Evolutionary conservation across 2,888 invertebrate species (phyloP).

Genomic region (Torymus tubicola): DNA sequence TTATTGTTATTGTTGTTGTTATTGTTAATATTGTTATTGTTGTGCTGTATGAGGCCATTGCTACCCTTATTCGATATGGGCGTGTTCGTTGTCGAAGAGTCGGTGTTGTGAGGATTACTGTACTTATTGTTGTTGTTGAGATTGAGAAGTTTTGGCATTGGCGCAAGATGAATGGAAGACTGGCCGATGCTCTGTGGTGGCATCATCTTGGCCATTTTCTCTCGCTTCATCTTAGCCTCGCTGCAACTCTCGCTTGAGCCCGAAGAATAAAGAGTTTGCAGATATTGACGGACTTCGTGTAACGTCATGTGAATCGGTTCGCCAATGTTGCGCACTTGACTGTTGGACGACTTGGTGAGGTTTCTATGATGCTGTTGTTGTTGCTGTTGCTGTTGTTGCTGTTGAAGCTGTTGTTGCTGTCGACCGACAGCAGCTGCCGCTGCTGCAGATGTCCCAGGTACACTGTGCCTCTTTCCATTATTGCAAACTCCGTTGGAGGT

Average conservation of each 20-base stretch:
- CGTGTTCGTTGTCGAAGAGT: slow-evolving; percentile 71
- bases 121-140: slow-evolving; percentile 75
- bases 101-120: slow-evolving; percentile 74
- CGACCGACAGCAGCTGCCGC: slow-evolving; percentile 55
- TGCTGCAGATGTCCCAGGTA: slow-evolving; percentile 81
- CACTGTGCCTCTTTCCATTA: slow-evolving; percentile 82
- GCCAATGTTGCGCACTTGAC: slow-evolving; percentile 79
- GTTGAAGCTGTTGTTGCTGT: slow-evolving; percentile 45
- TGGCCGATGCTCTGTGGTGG: slow-evolving; percentile 60
- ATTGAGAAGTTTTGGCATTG: slow-evolving; percentile 73
- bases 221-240: slow-evolving; percentile 74
- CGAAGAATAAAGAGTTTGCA: slow-evolving; percentile 89
- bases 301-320: slow-evolving; percentile 91
- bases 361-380: slow-evolving; percentile 49
- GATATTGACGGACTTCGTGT: slow-evolving; percentile 89
- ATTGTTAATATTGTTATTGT: slow-evolving; percentile 77
- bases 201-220: slow-evolving; percentile 64
- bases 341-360: slow-evolving; percentile 74
- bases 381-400: slow-evolving; percentile 46
- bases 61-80: slow-evolving; percentile 76
- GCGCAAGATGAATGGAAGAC: slow-evolving; percentile 68
- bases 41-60: slow-evolving; percentile 77
- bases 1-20: slow-evolving; percentile 73
- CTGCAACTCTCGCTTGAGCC: slow-evolving; percentile 79
- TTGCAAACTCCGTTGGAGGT: slow-evolving; percentile 78